Percentiles rank a stretch among this genome's conserved stretches.
Evolutionary conservation across 1,140 invertebrate species (phyloP).

Genomic region (Cyphomyrmex costatus): DNA sequence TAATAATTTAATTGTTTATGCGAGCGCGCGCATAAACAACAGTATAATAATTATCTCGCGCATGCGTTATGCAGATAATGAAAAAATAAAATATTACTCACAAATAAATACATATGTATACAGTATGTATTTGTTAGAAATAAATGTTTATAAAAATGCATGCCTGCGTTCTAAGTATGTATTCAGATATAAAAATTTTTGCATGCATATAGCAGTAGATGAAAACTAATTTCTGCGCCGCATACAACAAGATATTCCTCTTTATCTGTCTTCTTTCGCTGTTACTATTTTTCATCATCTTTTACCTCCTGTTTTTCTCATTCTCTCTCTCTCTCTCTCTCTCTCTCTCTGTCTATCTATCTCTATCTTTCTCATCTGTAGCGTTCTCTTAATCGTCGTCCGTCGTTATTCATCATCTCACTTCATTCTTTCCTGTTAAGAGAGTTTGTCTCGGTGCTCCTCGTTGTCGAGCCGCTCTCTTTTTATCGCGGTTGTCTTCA

Average conservation of each 20-base stretch:
- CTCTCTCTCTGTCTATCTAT: slow-evolving; percentile 18
- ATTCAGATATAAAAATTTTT: neutral
- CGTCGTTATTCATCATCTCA: slow-evolving; percentile 42
- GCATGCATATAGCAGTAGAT: slow-evolving; percentile 41
- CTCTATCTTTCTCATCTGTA: slow-evolving; percentile 45
- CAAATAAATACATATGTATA: neutral
- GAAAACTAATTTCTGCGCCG: slow-evolving; percentile 66
- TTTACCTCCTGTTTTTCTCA: slow-evolving; percentile 53
- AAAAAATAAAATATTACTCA: slow-evolving; percentile 13
- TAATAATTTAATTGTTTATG: slow-evolving; percentile 26
- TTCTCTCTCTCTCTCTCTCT: slow-evolving; percentile 35
- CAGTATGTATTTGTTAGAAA: neutral
- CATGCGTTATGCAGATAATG: neutral
- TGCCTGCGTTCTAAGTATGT: neutral
- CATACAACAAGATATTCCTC: slow-evolving; percentile 78
- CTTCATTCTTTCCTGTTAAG: slow-evolving; percentile 12
- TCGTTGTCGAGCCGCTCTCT: slow-evolving; percentile 66
- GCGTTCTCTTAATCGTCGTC: slow-evolving; percentile 30
- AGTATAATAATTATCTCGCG: neutral
- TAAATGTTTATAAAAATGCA: neutral
- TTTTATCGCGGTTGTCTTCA: slow-evolving; percentile 78
- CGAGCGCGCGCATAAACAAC: neutral
- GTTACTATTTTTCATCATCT: neutral
- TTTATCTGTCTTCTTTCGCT: slow-evolving; percentile 55
- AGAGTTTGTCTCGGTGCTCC: slow-evolving; percentile 35